These are phyloP conservation scores for Alligator sinensis DNA, from an alignment of 2,113 vertebrate species.

Conservation along the genomic window DNA sequence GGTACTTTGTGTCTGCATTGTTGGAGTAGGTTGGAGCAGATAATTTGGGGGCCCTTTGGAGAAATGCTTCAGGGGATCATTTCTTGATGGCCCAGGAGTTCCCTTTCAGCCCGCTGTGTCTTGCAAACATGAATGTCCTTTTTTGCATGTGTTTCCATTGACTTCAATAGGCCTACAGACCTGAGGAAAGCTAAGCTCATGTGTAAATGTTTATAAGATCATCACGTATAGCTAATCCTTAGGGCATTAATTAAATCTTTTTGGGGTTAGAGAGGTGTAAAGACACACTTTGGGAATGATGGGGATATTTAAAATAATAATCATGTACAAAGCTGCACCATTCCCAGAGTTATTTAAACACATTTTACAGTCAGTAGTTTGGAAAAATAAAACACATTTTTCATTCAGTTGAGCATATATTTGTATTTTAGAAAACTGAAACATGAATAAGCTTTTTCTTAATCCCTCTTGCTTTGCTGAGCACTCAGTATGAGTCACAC, in stretches of 20 bases:
- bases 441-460: not conserved
- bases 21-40: too few species aligned
- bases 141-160: not conserved
- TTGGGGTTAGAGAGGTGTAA: not conserved
- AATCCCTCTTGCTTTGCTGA: constrained; percentile 27
- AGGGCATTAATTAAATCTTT: not conserved
- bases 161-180: not conserved
- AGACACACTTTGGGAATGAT: not conserved
- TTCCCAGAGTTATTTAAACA: not conserved
- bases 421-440: constrained; percentile 19
- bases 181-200: not conserved
- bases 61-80: too few species aligned
- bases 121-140: too few species aligned
- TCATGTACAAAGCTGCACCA: not conserved
- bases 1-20: too few species aligned
- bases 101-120: too few species aligned
- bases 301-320: not conserved
- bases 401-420: not conserved
- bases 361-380: not conserved
- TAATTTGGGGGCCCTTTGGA: too few species aligned
- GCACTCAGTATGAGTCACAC: not conserved
- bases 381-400: not conserved
- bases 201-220: not conserved
- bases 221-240: not conserved
- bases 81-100: too few species aligned